Percentiles rank a stretch among this genome's conserved stretches.
phyloP scores from a whole-genome alignment of 2,888 invertebrate genomes.

The Eristalis pertinax region DNA sequence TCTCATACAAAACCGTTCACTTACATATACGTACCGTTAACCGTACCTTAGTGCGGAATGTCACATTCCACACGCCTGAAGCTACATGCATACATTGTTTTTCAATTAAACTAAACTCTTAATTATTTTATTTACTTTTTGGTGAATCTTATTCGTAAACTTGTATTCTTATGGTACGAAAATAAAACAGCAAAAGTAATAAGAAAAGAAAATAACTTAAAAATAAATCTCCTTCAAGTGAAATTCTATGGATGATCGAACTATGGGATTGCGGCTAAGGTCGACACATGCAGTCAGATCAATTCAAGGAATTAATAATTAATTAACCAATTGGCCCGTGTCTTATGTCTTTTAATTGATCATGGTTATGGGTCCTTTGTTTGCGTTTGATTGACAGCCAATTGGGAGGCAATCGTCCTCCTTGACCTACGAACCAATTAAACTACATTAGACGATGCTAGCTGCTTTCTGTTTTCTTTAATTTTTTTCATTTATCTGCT shows the following conservation, averaged over 20 bases:
- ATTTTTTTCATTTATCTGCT: background rate
- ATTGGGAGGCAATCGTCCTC: conserved; percentile 44
- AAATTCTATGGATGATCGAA: background rate
- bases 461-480: conserved; percentile 6
- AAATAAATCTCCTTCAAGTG: background rate
- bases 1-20: background rate
- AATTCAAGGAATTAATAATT: conserved; percentile 39
- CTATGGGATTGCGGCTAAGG: background rate
- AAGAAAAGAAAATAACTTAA: background rate
- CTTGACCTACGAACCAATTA: conserved; percentile 43
- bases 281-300: conserved; percentile 24
- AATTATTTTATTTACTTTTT: conserved; percentile 6
- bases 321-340: conserved; percentile 46
- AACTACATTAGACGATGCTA: conserved; percentile 25
- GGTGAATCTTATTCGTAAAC: conserved; percentile 19
- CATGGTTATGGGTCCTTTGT: background rate
- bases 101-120: conserved; percentile 6
- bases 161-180: conserved; percentile 5
- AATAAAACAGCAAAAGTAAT: conserved; percentile 21
- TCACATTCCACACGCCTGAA: conserved; percentile 21
- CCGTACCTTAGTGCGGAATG: conserved; percentile 24
- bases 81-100: background rate
- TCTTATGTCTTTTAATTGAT: conserved; percentile 42
- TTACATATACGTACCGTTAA: background rate
- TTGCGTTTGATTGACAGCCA: conserved; percentile 46